A percentile compares a stretch with the other conserved stretches of the same genome.
These are phyloP conservation scores for Mionectes olivaceus DNA, from an alignment of 2,797 vertebrate species.

Conservation along the genomic window DNA sequence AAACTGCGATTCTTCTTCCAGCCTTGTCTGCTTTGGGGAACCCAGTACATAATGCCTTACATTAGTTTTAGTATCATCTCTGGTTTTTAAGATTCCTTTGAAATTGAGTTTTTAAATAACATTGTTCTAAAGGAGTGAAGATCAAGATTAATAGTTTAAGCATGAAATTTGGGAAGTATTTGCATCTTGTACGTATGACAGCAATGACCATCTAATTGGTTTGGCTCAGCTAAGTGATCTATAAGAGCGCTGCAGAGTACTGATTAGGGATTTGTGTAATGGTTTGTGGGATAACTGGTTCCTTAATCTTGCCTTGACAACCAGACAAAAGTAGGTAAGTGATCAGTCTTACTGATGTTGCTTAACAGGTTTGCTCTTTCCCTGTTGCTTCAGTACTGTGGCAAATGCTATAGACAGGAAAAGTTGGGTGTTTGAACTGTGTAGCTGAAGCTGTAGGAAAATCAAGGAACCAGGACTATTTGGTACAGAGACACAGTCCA, in stretches of 20 bases:
- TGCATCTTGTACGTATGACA: neutral
- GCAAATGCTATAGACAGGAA: neutral
- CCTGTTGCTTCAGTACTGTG: neutral
- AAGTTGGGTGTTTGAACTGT: neutral
- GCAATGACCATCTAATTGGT: neutral
- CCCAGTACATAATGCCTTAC: neutral
- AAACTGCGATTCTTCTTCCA: neutral
- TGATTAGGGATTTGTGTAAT: neutral
- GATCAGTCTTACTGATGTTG: neutral
- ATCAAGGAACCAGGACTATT: neutral
- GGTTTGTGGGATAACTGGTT: neutral
- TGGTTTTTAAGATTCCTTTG: neutral
- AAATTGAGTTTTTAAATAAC: neutral
- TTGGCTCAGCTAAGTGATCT: neutral
- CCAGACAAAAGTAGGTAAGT: neutral
- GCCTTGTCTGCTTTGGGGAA: neutral
- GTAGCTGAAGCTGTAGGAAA: neutral
- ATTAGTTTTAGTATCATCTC: neutral
- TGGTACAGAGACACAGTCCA: neutral
- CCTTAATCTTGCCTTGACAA: constrained; percentile 6
- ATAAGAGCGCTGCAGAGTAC: neutral
- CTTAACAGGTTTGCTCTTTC: neutral
- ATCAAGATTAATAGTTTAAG: neutral
- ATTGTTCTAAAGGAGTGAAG: neutral
- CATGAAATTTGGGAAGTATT: neutral